phyloP scores from a whole-genome alignment of 2,888 invertebrate genomes.

The Torymus tubicola region DNA sequence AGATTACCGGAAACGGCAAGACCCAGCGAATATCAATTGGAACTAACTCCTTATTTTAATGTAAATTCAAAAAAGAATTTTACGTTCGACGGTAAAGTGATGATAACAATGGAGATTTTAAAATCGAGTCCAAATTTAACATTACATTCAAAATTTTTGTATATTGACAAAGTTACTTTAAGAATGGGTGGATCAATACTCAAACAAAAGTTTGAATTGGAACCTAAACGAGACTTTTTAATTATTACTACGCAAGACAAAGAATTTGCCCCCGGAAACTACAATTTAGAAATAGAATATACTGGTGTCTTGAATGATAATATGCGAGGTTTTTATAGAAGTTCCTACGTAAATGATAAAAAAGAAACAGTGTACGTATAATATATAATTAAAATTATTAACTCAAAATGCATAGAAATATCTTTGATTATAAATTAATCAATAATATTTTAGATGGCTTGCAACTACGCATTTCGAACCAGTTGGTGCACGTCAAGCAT shows the following conservation, averaged over 20 bases:
- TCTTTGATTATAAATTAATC: too few species aligned
- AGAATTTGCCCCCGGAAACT: conserved; percentile 3
- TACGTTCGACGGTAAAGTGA: conserved; percentile 38
- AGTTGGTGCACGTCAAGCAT: conserved; percentile 82
- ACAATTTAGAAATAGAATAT: conserved; percentile 70
- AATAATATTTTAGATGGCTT: conserved; percentile 77
- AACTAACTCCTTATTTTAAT: conserved; percentile 17
- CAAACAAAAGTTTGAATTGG: not conserved
- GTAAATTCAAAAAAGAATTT: conserved; percentile 23
- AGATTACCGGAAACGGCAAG: conserved; percentile 31
- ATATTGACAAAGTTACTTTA: not conserved
- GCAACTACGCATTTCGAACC: conserved; percentile 84
- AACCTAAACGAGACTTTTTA: conserved; percentile 15
- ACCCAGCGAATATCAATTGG: conserved; percentile 30
- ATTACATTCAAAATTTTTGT: conserved; percentile 44
- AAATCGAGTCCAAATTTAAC: not conserved
- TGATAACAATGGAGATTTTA: conserved; percentile 14
- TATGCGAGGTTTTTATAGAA: conserved; percentile 83
- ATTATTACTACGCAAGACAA: not conserved
- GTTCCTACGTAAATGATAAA: conserved; percentile 78
- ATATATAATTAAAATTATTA: not conserved
- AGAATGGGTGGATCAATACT: too few species aligned
- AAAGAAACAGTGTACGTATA: conserved; percentile 71
- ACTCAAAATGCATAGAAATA: not conserved
- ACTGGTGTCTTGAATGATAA: conserved; percentile 80